phyloP scores from a whole-genome alignment of 2,113 vertebrate genomes.

The Mormyrus lacerda region DNA sequence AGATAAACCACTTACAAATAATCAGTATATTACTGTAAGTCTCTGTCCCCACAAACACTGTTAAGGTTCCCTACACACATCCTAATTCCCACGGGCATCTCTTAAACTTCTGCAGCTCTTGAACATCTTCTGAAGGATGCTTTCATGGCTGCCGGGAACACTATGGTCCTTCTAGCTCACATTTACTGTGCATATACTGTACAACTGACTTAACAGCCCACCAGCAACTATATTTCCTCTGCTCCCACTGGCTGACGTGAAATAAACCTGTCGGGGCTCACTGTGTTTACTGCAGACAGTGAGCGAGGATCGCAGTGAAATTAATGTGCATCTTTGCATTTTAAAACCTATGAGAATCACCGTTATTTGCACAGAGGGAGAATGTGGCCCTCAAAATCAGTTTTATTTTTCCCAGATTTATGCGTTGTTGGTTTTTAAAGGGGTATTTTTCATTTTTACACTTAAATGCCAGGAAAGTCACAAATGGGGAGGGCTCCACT shows the following conservation, averaged over 20 bases:
- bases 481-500: neutral
- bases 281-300: slow-evolving; percentile 28
- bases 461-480: neutral
- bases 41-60: neutral
- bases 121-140: neutral
- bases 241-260: slow-evolving; percentile 25
- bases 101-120: neutral
- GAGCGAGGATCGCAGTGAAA: neutral
- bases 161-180: neutral
- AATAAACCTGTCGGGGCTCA: slow-evolving; percentile 29
- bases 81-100: neutral
- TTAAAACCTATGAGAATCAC: slow-evolving; percentile 7
- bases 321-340: slow-evolving; percentile 1
- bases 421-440: neutral
- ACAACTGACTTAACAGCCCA: neutral
- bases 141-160: neutral
- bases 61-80: neutral
- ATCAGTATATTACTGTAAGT: too few relatives aligned
- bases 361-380: neutral
- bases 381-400: neutral
- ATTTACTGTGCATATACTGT: neutral
- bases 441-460: neutral
- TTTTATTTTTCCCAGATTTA: neutral
- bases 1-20: neutral
- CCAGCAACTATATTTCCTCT: neutral